Evolutionary conservation across 2,888 invertebrate genomes (phyloP).

Genomic region (Drosophila pseudotalamancana): DNA sequence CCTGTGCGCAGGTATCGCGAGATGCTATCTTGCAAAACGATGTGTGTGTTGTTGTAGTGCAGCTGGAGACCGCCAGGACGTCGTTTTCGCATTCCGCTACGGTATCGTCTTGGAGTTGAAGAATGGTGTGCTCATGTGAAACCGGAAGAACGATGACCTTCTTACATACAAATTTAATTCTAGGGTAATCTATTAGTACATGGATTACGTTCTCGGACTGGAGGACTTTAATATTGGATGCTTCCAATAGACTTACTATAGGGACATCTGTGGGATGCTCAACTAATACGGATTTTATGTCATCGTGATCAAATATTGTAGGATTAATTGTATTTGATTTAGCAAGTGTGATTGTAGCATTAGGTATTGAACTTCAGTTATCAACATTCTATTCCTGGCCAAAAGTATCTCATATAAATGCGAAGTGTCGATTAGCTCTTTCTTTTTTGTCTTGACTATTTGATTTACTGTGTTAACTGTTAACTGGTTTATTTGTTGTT

Average conservation of each 20-base stretch:
- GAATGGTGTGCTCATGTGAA: slow-evolving; percentile 5
- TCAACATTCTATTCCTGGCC: slow-evolving; percentile 8
- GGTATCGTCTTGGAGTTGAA: slow-evolving; percentile 19
- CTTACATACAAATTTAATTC: background rate
- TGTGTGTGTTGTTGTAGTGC: background rate
- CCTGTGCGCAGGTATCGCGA: background rate
- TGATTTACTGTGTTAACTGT: background rate
- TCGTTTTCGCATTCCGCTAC: too few species aligned
- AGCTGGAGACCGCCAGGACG: slow-evolving; percentile 3
- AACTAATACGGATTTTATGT: background rate
- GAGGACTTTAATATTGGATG: background rate
- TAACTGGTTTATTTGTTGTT: background rate
- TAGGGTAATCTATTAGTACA: background rate
- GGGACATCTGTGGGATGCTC: background rate
- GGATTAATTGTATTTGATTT: background rate
- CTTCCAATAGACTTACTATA: background rate
- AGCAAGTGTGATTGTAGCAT: slow-evolving; percentile 6
- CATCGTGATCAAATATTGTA: background rate
- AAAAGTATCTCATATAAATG: slow-evolving; percentile 23
- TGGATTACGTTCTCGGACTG: background rate
- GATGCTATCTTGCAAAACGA: background rate
- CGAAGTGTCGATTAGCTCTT: slow-evolving; percentile 12
- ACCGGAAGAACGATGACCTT: slow-evolving; percentile 1
- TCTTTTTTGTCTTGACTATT: background rate
- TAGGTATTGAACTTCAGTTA: background rate